Base-by-base conservation (phyloP, 2,113 vertebrate genomes). In the Pseudopipra pipra region DNA sequence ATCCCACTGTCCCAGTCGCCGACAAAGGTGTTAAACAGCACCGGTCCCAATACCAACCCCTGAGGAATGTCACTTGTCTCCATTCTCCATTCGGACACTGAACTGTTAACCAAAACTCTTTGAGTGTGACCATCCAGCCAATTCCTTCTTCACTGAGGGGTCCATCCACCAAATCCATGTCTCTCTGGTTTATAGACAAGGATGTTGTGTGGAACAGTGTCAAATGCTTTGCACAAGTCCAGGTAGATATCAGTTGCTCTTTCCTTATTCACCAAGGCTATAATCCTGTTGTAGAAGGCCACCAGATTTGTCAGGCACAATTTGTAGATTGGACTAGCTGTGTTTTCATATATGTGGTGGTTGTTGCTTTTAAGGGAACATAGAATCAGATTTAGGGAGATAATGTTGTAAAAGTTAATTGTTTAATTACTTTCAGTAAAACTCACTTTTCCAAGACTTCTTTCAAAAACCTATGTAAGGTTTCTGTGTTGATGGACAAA, bases 351-450 rank as follows among this genome's bases (percentile, higher is more conserved):
- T 5, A 3, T 0, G 59, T 37, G 37, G 37, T 37, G 37, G 37
- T 37, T 37, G 37, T 37, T 37, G 37, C 37, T 37, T 37, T 37
- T 37, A 37, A 37, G 37, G 37, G 44, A 76, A 65, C 4, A 5
- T 30, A 49, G 39, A 63, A 46, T 76, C 33, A 17, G 39, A 54
- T 76, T 54, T 54, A 37, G 63, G 23, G 44, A 56, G 23, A 30
- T 55, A 39, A 51, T n/a, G 49, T 47, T 83, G 43, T 51, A 61
- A 68, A 85, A 73, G 24, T 14, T 12, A 10, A 56, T 46, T 61
- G 31, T 86, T 73, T 68, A 76, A 67, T 71, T 65, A 41, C 46
- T 83, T 59, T 73, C 16, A n/a, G 44, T 59, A 84, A 80, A 93
- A 84, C 66, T 77, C n/a, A 10, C 8, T 82, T 62, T 62, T 62